phyloP scores from a whole-genome alignment of 2,888 invertebrate genomes.

The Oithona nana region DNA sequence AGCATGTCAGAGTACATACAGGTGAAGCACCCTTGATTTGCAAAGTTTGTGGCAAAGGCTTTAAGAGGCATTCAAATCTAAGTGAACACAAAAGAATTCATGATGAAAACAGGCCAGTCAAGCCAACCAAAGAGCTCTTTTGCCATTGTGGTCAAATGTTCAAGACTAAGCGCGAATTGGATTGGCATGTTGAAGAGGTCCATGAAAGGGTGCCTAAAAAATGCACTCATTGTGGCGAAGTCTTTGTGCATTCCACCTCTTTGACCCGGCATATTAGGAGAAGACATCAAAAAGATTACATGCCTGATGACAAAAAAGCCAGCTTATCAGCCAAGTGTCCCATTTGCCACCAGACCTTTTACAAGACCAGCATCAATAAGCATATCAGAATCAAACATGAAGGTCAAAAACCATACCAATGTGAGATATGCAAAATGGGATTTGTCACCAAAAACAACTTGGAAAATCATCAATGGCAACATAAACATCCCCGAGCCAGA shows the following conservation, averaged over 20 bases:
- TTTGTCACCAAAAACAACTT: constrained; percentile 79
- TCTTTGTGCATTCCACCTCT: constrained; percentile 62
- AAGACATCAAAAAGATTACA: constrained; percentile 53
- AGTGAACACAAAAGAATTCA: constrained; percentile 61
- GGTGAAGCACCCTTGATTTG: constrained; percentile 62
- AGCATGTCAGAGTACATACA: constrained; percentile 64
- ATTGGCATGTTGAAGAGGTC: constrained; percentile 58
- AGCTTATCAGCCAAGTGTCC: constrained; percentile 12
- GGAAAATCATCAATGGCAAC: constrained; percentile 71
- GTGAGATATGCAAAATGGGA: constrained; percentile 59
- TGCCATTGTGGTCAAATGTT: constrained; percentile 36
- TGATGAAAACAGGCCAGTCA: constrained; percentile 50
- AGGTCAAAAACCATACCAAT: constrained; percentile 49
- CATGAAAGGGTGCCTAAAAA: constrained; percentile 62
- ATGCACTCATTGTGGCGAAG: constrained; percentile 63
- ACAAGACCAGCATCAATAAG: constrained; percentile 16
- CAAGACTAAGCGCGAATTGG: constrained; percentile 60
- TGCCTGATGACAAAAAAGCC: constrained; percentile 32
- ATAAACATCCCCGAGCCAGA: constrained; percentile 57
- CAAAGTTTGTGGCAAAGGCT: constrained; percentile 54
- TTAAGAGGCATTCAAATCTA: constrained; percentile 61
- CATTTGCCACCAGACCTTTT: constrained; percentile 10
- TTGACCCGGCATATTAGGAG: constrained; percentile 61
- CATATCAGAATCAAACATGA: constrained; percentile 34
- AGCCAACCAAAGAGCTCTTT: constrained; percentile 45